Base-by-base conservation (phyloP, 2,797 vertebrate species). In the Anas capensis region DNA sequence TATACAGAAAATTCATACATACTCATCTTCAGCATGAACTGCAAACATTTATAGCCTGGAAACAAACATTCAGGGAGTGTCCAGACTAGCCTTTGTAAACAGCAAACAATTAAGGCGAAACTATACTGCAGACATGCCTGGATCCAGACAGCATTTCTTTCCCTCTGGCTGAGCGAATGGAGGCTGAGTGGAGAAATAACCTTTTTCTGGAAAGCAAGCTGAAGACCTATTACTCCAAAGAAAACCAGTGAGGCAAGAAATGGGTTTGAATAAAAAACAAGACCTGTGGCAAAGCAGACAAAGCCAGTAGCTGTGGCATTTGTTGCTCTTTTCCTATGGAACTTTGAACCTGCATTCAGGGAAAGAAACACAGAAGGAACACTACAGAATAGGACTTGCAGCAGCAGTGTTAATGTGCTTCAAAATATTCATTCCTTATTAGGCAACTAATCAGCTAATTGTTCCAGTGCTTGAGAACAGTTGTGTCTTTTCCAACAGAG, bases 81-180 rank as follows among this genome's bases (percentile, higher is more conserved):
- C 90, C 90, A 88, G 7, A 71, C 92, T 70, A 73, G 75, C 44
- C 75, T 82, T 86, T 72, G 54, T 77, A 29, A 90, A 68, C n/a
- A 94, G 40, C 64, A 92, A 94, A 82, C 60, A 82, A 75, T 81
- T 76, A 38, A 88, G 68, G 78, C 68, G 53, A 82, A 90, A 64
- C 48, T 49, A 17, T 27, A 26, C 34, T 29, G 24, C 40, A 76
- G 69, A 73, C 34, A 14, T 62, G 81, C 40, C 86, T 11, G 2
- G 65, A 64, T 80, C 46, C 46, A 70, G 42, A 8, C 54, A 9
- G 54, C 31, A 27, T 60, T 65, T 72, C 81, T 56, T 73, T 69
- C 56, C 83, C 68, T 62, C 10, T 46, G 48, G n/a, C 70, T 80
- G 31, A 70, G 51, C 38, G 42, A 77, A 5, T 56, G 3, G 51